Evolutionary conservation across 2,113 vertebrate genomes (phyloP).

Genomic region (Pituophis catenifer): DNA sequence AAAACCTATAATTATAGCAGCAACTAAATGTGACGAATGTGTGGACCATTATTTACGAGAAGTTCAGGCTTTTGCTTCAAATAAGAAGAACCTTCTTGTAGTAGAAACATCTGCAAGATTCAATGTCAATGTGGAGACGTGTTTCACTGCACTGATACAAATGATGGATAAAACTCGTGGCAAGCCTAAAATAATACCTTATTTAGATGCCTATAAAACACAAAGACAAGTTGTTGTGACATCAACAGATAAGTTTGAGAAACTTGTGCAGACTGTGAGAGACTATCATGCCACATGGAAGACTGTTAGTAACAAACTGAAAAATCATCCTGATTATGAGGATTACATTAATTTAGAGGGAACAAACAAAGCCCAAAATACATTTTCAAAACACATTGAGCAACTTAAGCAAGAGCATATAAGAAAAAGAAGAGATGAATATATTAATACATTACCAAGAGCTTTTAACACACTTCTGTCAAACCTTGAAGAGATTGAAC

Average conservation of each 20-base stretch:
- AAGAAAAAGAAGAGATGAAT: slow-evolving; percentile 91
- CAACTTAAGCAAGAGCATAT: slow-evolving; percentile 97
- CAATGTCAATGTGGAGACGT: slow-evolving; percentile 90
- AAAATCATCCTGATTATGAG: slow-evolving; percentile 91
- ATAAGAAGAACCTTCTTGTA: slow-evolving; percentile 93
- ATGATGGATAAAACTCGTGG: slow-evolving; percentile 96
- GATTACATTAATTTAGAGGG: slow-evolving; percentile 96
- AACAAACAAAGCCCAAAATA: slow-evolving; percentile 89
- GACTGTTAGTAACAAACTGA: slow-evolving; percentile 87
- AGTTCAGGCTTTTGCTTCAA: slow-evolving; percentile 91
- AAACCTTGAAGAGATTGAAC: slow-evolving; percentile 91
- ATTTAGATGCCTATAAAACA: slow-evolving; percentile 92
- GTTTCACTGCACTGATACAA: slow-evolving; percentile 92
- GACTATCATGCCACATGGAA: slow-evolving; percentile 98
- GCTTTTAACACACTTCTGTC: slow-evolving; percentile 90
- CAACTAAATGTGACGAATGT: slow-evolving; percentile 95
- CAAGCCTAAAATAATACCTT: slow-evolving; percentile 95
- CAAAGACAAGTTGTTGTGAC: slow-evolving; percentile 91
- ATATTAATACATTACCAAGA: slow-evolving; percentile 92
- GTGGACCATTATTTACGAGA: slow-evolving; percentile 97
- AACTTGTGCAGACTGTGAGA: slow-evolving; percentile 87
- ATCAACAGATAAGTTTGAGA: slow-evolving; percentile 91
- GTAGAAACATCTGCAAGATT: slow-evolving; percentile 92
- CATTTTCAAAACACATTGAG: slow-evolving; percentile 92
- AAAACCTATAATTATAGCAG: slow-evolving; percentile 93